A percentile compares a stretch with the other conserved stretches of the same genome.
These are phyloP conservation scores for Sarcophaga subvicina DNA, from an alignment of 2,888 invertebrate species.

Conservation along the genomic window DNA sequence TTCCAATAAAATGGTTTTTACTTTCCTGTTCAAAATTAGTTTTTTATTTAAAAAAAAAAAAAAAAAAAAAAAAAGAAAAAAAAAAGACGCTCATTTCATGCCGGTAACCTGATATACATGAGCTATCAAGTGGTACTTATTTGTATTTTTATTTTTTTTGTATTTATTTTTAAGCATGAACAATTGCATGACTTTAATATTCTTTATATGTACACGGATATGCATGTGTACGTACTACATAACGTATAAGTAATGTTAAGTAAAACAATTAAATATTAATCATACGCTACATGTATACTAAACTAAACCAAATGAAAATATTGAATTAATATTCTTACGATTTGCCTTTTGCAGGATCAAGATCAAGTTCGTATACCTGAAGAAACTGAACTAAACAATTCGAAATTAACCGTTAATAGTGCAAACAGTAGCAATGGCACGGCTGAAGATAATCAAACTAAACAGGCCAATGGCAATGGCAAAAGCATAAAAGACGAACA, in stretches of 20 bases:
- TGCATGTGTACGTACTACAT: neutral
- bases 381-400: constrained; percentile 81
- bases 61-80: too few relatives aligned
- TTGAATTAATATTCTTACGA: too few relatives aligned
- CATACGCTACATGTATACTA: neutral
- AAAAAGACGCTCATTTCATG: too few relatives aligned
- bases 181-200: neutral
- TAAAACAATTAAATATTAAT: neutral
- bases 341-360: constrained; percentile 76
- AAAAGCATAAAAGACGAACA: constrained; percentile 71
- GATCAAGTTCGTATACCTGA: constrained; percentile 85
- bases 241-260: neutral
- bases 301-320: neutral
- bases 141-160: neutral
- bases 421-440: constrained; percentile 54
- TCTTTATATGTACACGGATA: neutral
- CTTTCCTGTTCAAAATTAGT: too few relatives aligned
- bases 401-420: constrained; percentile 74
- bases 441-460: constrained; percentile 21
- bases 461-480: constrained; percentile 72
- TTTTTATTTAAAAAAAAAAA: too few relatives aligned
- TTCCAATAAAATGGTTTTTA: too few relatives aligned
- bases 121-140: too few relatives aligned
- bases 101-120: too few relatives aligned
- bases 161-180: neutral